Base-by-base conservation (phyloP, 2,113 vertebrate genomes). In the Perca fluviatilis region DNA sequence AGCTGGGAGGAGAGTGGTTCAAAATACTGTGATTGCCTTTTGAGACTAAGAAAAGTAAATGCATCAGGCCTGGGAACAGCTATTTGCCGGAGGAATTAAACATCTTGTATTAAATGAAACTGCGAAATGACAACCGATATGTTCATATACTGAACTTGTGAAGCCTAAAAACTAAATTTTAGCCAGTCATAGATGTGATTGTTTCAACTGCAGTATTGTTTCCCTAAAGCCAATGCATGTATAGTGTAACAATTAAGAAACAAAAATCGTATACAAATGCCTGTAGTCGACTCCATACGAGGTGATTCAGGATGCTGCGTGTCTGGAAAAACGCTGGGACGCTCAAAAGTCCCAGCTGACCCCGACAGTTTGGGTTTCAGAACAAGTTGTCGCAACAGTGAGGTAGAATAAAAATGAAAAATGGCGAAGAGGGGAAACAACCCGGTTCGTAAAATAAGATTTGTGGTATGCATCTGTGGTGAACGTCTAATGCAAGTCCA, bases 21-120 rank as follows among this genome's bases (percentile, higher is more conserved):
- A 82, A 88, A 91, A 89, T 75, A 83, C 72, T 6, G 66, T 87
- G 87, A 93, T 90, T 90, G 83, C 77, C 83, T 91, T 89, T 68
- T 70, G 82, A 91, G 89, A 89, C 70, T 61, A 62, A 67, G 84
- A 86, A 83, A 90, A 87, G 79, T 85, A 86, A 91, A 86, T 87
- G 87, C 72, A 79, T 80, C 74, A 85, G 74, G 72, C 85, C 77
- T 83, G 81, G 77, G 69, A 89, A 64, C 61, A 74, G 74, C 67
- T 74, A 57, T 76, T 78, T 50, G 69, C 80, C 66, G 11, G 3
- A 81, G 66, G 65, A 66, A 80, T 88, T 80, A 64, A 82, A 77
- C 43, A n/a, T 74, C 64, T 46, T 51, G 78, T 69, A 56, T 77
- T 57, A 46, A 79, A 88, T 50, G 21, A 43, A 68, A 47, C 10